Conservation (phyloP, 1,140 invertebrate genomes). For the Drosophila biarmipes region DNA sequence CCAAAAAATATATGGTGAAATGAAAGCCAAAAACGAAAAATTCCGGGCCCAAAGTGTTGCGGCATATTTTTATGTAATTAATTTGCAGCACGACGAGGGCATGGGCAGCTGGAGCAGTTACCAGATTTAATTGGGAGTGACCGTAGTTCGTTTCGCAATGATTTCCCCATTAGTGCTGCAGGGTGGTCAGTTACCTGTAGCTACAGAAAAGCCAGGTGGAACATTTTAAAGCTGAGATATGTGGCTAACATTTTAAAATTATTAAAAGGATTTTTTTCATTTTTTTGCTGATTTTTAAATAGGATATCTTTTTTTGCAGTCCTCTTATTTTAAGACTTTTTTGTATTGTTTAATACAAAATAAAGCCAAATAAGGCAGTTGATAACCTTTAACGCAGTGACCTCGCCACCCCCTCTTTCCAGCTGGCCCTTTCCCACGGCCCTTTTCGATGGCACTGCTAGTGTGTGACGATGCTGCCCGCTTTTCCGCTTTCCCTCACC, state of each 20-base stretch:
- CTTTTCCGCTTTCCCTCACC: background rate
- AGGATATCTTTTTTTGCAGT: no score
- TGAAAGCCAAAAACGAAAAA: slow-evolving; percentile 35
- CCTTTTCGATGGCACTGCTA: background rate
- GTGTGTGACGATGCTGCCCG: slow-evolving; percentile 31
- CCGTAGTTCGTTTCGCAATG: slow-evolving; percentile 21
- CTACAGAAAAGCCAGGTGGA: no score
- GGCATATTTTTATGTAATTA: slow-evolving; percentile 74
- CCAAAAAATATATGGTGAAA: slow-evolving; percentile 56
- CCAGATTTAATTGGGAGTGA: slow-evolving; percentile 21
- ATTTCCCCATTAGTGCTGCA: slow-evolving; percentile 8
- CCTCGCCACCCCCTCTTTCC: slow-evolving; percentile 12
- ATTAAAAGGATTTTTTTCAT: no score
- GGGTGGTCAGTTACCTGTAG: background rate
- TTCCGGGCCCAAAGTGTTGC: slow-evolving; percentile 49
- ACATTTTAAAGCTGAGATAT: background rate
- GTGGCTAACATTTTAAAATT: no score
- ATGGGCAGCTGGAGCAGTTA: background rate
- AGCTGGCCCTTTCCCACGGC: background rate
- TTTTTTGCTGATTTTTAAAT: no score
- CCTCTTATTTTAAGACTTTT: no score
- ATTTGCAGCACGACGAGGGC: slow-evolving; percentile 25
- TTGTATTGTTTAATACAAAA: slow-evolving; percentile 1
- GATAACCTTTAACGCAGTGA: background rate
- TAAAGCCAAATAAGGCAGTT: no score